A percentile compares a stretch with the other conserved stretches of the same genome.
These are phyloP conservation scores for Caenorhabditis sinica DNA, from an alignment of 2,888 invertebrate species.

Conservation along the genomic window DNA sequence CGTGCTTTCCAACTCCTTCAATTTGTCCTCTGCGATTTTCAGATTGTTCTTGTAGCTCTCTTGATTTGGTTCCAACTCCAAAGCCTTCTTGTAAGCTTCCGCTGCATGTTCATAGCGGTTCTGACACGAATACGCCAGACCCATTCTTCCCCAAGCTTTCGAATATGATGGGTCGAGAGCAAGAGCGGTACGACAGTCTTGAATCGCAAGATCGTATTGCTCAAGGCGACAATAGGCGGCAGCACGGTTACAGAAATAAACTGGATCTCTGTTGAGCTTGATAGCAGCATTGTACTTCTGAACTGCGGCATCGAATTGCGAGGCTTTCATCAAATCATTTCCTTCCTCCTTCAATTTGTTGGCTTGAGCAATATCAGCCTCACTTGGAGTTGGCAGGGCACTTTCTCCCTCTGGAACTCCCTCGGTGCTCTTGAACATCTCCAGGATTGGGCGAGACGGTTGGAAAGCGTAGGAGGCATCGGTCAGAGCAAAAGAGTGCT, in stretches of 20 bases:
- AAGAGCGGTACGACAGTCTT: slow-evolving; percentile 93
- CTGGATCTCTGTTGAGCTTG: slow-evolving; percentile 91
- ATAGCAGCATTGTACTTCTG: slow-evolving; percentile 93
- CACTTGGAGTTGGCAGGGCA: slow-evolving; percentile 79
- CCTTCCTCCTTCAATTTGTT: slow-evolving; percentile 91
- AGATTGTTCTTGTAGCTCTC: slow-evolving; percentile 91
- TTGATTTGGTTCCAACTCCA: slow-evolving; percentile 94
- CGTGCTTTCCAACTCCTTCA: slow-evolving; percentile 82
- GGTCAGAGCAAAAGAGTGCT: slow-evolving; percentile 91
- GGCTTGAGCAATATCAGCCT: slow-evolving; percentile 87
- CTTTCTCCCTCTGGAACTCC: slow-evolving; percentile 75
- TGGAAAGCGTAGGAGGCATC: slow-evolving; percentile 84
- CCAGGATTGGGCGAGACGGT: slow-evolving; percentile 84
- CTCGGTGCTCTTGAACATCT: slow-evolving; percentile 85
- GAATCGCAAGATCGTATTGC: slow-evolving; percentile 91
- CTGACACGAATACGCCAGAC: slow-evolving; percentile 91
- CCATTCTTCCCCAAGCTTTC: slow-evolving; percentile 86
- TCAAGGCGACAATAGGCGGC: slow-evolving; percentile 95
- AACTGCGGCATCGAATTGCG: slow-evolving; percentile 90
- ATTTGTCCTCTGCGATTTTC: slow-evolving; percentile 89
- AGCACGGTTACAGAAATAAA: slow-evolving; percentile 96
- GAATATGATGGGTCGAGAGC: slow-evolving; percentile 93
- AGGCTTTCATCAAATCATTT: slow-evolving; percentile 89
- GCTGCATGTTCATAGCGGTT: slow-evolving; percentile 91
- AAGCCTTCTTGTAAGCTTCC: slow-evolving; percentile 91